Conservation (phyloP, 2,113 vertebrate species). For the Pterocles gutturalis region DNA sequence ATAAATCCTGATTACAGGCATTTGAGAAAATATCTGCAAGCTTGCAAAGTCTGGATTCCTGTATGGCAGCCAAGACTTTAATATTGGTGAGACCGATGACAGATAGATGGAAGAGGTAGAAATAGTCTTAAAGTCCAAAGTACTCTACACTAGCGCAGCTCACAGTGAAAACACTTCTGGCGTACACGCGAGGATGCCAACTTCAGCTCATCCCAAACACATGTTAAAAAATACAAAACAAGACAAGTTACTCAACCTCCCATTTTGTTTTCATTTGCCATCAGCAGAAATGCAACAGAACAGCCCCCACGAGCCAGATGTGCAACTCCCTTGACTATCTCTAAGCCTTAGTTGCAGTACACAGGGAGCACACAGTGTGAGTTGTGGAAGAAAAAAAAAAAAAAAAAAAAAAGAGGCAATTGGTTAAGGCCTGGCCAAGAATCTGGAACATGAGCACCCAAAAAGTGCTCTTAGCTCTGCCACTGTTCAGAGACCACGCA, state of each 20-base stretch:
- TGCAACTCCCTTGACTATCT: background rate
- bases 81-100: conserved; percentile 61
- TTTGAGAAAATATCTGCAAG: conserved; percentile 70
- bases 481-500: background rate
- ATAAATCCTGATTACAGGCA: conserved; percentile 66
- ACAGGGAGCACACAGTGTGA: background rate
- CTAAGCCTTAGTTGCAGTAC: background rate
- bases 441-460: background rate
- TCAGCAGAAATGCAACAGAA: background rate
- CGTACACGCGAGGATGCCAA: background rate
- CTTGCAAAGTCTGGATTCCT: conserved; percentile 63
- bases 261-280: background rate
- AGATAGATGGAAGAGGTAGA: conserved; percentile 65
- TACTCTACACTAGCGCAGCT: background rate
- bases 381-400: background rate
- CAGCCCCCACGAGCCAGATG: background rate
- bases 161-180: background rate
- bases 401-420: background rate
- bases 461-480: background rate
- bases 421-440: conserved; percentile 21
- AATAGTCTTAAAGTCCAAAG: conserved; percentile 31
- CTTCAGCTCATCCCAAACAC: background rate
- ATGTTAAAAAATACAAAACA: background rate
- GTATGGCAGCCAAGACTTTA: conserved; percentile 53
- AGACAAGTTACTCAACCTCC: background rate